A percentile compares a stretch with the other conserved stretches of the same genome.
phyloP scores from a whole-genome alignment of 2,113 vertebrate genomes.

The Bujurquina vittata region DNA sequence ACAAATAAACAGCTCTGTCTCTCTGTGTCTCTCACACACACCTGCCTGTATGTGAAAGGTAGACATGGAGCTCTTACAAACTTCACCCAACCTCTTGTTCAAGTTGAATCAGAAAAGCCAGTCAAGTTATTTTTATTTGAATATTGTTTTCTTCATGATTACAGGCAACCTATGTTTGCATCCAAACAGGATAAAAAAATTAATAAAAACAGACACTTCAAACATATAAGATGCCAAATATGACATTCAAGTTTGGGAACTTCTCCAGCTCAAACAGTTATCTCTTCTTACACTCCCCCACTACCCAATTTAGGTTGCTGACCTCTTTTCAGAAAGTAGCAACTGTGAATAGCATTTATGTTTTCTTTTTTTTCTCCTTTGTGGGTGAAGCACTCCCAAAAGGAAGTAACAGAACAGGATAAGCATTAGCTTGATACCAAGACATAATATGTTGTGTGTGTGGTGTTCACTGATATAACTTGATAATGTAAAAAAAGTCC shows the following conservation, averaged over 20 bases:
- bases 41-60: not conserved
- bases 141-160: slow-evolving; percentile 26
- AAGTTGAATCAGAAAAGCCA: slow-evolving; percentile 23
- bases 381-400: not conserved
- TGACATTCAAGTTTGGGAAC: not conserved
- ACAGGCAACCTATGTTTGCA: not conserved
- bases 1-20: slow-evolving; percentile 25
- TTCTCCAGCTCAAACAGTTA: not conserved
- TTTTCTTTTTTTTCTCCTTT: not conserved
- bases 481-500: not conserved
- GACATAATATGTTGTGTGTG: not conserved
- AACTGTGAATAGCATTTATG: not conserved
- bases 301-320: not conserved
- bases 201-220: not conserved
- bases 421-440: not conserved
- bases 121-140: slow-evolving; percentile 36
- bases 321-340: slow-evolving; percentile 23
- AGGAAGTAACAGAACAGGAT: not conserved
- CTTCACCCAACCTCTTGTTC: slow-evolving; percentile 15
- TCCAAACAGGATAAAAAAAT: not conserved
- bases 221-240: not conserved
- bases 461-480: not conserved
- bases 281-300: not conserved
- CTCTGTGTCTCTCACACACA: not conserved
- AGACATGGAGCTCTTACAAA: slow-evolving; percentile 29